Percentiles rank a stretch among this genome's conserved stretches.
These are phyloP conservation scores for Carettochelys insculpta DNA, from an alignment of 2,113 vertebrate genomes.

Conservation along the genomic window DNA sequence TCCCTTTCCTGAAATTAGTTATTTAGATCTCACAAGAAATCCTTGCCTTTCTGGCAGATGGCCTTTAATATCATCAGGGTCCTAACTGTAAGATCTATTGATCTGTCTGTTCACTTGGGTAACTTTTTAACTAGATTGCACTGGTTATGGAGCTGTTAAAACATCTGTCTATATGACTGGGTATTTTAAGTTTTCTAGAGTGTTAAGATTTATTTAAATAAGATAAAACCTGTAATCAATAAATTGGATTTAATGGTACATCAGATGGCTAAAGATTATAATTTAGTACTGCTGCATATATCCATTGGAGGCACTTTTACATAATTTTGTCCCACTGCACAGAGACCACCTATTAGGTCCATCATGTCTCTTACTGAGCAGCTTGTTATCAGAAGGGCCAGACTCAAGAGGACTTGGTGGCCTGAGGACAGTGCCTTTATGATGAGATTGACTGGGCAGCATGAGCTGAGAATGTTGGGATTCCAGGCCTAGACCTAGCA, in stretches of 20 bases:
- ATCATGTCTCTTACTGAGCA: background rate
- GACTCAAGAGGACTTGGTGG: background rate
- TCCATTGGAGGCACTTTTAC: background rate
- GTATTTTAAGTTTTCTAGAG: background rate
- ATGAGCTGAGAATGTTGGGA: background rate
- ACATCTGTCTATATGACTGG: background rate
- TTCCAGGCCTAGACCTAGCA: background rate
- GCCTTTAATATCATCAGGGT: background rate
- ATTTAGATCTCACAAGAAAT: background rate
- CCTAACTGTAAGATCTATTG: background rate
- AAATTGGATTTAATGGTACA: background rate
- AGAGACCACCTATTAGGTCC: background rate
- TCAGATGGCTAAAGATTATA: background rate
- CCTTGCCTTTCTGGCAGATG: background rate
- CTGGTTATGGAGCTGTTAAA: background rate
- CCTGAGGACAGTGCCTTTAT: background rate
- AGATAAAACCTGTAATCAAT: background rate
- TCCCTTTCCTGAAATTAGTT: background rate
- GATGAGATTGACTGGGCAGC: background rate
- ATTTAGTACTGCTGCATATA: background rate
- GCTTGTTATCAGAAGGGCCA: background rate
- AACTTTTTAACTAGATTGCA: background rate
- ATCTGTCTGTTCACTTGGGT: background rate
- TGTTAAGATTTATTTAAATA: background rate
- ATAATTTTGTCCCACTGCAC: accelerated